Percentiles rank a stretch among this genome's conserved stretches.
Evolutionary conservation across 2,113 vertebrate species (phyloP).

Genomic region (Sinocyclocheilus anophthalmus): DNA sequence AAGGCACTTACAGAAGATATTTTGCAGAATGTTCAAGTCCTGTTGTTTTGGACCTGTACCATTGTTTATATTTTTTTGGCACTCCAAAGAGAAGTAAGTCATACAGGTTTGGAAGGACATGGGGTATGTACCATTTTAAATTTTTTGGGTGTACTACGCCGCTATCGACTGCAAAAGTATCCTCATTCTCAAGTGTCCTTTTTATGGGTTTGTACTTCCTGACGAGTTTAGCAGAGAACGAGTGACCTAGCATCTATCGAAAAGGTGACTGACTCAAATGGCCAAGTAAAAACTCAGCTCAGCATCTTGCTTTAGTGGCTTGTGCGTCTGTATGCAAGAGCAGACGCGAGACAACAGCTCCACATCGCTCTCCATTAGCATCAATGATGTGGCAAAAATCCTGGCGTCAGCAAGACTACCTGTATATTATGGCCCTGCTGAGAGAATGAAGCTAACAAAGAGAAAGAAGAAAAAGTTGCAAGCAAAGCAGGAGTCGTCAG

Average conservation of each 20-base stretch:
- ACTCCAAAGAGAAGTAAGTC: too few relatives aligned
- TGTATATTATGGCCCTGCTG: constrained; percentile 60
- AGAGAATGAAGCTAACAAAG: constrained; percentile 62
- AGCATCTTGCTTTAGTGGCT: constrained; percentile 6
- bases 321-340: neutral
- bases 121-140: neutral
- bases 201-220: neutral
- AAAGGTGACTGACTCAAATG: constrained; percentile 23
- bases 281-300: neutral
- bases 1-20: neutral
- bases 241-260: constrained; percentile 2
- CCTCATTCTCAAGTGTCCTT: neutral
- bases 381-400: constrained; percentile 68
- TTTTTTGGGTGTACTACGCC: neutral
- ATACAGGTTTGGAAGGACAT: neutral
- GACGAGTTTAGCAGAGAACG: neutral
- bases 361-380: constrained; percentile 58
- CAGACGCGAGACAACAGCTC: neutral
- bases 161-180: neutral
- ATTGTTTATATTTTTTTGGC: neutral
- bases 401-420: constrained; percentile 67
- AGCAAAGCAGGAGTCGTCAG: constrained; percentile 71
- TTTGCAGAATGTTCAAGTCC: neutral
- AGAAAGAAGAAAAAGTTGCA: constrained; percentile 65
- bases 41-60: neutral